Evolutionary conservation across 1,140 invertebrate genomes (phyloP), one percentile per base, ranked within the genome.

Genomic region (Pomacea maculata): DNA sequence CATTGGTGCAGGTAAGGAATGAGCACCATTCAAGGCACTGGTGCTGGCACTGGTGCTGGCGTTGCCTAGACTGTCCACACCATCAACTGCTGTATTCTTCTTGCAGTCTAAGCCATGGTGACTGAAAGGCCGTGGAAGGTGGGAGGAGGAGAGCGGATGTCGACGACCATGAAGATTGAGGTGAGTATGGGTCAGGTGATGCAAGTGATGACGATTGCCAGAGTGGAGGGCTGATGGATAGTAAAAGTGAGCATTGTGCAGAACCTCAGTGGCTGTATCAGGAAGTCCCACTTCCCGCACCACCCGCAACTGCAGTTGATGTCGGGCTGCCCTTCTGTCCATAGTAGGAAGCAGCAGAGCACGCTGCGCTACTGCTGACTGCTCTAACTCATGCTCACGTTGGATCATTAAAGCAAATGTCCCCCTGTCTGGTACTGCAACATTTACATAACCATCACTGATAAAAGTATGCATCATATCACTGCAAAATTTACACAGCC

Each of bases 231-330:
- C 61, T 74, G 52, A 80, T 70, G 85, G 76, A 70, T 87, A 87
- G 80, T 88, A 89, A 74, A 84, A 88, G 64, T 87, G 87, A 17
- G 85, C 86, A 77, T 90, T 92, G 87, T 96, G 95, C 55, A 97
- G 91, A 70, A 97, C 93, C 90, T 97, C 95, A 0, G 96, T 95
- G 17, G 97, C 96, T 14, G 95, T 94, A 90, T 99, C 97, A 0
- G 97, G 97, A 65, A 98, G 93, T 88, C 97, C 97, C 90, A 98
- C 97, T 91, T 99, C 97, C 63, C 97, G 93, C 0, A 98, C 97
- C 2, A 98, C 96, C 11, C 97, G 93, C 80, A 98, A 91, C 71
- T 96, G 94, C 57, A 98, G 94, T 93, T 95, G 94, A 71, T 94
- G 92, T 84, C 94, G 94, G 72, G 97, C 95, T 88, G 96, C 94